phyloP scores from a whole-genome alignment of 2,113 vertebrate genomes.

The Alectura lathami region DNA sequence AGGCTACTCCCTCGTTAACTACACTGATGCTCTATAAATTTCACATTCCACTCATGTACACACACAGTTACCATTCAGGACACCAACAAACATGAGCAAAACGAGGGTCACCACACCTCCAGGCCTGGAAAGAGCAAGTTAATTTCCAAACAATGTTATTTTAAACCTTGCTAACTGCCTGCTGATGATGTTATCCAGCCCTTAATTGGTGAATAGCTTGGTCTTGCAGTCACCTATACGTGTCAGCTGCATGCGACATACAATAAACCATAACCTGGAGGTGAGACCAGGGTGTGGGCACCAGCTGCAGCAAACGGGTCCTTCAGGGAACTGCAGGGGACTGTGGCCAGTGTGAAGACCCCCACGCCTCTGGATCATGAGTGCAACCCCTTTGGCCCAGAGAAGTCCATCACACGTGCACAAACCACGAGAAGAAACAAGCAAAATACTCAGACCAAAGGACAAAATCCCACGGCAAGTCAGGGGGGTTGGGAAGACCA shows the following conservation, averaged over 20 bases:
- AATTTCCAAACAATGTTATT: slow-evolving; percentile 67
- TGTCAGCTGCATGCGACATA: neutral
- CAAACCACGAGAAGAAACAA: neutral
- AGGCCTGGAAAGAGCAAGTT: slow-evolving; percentile 52
- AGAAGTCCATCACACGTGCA: neutral
- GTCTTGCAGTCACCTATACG: neutral
- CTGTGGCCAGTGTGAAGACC: neutral
- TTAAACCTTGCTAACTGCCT: slow-evolving; percentile 71
- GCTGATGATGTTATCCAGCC: slow-evolving; percentile 58
- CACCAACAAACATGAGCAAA: slow-evolving; percentile 11
- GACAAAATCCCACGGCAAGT: neutral
- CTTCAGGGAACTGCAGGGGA: rapidly evolving
- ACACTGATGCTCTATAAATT: slow-evolving; percentile 52
- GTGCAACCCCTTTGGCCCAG: neutral
- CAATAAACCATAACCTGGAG: neutral
- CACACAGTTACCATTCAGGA: neutral
- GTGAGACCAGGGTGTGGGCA: neutral
- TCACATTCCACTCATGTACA: slow-evolving; percentile 60
- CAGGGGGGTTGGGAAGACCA: neutral
- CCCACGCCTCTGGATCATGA: neutral
- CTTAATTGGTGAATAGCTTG: slow-evolving; percentile 30
- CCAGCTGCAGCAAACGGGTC: neutral
- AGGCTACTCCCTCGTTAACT: slow-evolving; percentile 62
- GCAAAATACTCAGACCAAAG: neutral
- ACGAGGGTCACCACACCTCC: slow-evolving; percentile 33